phyloP scores from a whole-genome alignment of 2,797 vertebrate genomes.

The Bovichtus variegatus region DNA sequence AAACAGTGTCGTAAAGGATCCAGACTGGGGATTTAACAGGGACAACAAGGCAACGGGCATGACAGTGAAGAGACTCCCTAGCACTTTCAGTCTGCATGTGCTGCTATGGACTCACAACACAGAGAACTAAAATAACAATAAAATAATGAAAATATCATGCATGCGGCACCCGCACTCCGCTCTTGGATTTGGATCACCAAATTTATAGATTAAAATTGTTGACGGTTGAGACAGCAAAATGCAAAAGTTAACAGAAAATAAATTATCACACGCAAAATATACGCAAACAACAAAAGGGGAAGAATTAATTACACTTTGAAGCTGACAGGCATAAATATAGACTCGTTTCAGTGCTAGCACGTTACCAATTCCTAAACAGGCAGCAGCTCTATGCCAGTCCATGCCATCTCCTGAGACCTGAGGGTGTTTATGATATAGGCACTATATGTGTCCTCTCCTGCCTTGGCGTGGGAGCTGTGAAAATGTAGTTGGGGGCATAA shows the following conservation, averaged over 20 bases:
- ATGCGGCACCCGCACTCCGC: background rate
- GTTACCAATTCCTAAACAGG: slow-evolving; percentile 24
- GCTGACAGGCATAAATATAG: slow-evolving; percentile 38
- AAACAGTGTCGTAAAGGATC: slow-evolving; percentile 50
- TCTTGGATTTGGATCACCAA: background rate
- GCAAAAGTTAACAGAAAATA: slow-evolving; percentile 20
- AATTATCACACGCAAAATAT: slow-evolving; percentile 10
- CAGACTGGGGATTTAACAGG: slow-evolving; percentile 39
- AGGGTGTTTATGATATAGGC: slow-evolving; percentile 55
- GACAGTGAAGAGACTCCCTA: slow-evolving; percentile 23
- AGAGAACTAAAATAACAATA: background rate
- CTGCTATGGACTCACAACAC: background rate
- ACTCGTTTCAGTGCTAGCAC: slow-evolving; percentile 32
- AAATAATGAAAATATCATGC: background rate
- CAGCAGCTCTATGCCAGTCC: slow-evolving; percentile 22
- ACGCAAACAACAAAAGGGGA: slow-evolving; percentile 27
- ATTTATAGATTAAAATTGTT: slow-evolving; percentile 16
- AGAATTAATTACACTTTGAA: slow-evolving; percentile 29
- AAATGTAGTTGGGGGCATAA: slow-evolving; percentile 24
- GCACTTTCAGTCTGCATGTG: background rate
- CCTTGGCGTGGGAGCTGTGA: slow-evolving; percentile 32
- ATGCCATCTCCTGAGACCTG: slow-evolving; percentile 41
- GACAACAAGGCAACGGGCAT: slow-evolving; percentile 22
- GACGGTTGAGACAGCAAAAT: slow-evolving; percentile 17
- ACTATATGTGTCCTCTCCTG: slow-evolving; percentile 49